Evolutionary conservation across 2,797 vertebrate species (phyloP), one percentile per base, ranked within the genome.

Genomic region (Onychomys arenicola): DNA sequence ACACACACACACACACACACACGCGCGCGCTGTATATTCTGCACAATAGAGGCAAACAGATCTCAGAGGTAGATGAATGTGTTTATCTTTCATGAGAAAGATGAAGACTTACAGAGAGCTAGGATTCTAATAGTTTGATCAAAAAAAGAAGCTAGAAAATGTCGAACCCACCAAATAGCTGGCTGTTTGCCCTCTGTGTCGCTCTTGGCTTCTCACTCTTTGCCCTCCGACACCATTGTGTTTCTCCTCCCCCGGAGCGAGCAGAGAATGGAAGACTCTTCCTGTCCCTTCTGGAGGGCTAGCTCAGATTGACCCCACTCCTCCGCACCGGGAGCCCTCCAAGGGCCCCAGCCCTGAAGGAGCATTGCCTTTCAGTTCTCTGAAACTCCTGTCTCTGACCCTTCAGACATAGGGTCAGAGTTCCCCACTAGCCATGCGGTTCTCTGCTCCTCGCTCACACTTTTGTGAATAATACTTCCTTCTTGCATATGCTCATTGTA

Each of bases 11-110:
- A 12, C 37, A 43, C 37, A 29, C 37, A 3, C 25, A 46, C 7
- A 8, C 14, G 40, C 4, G 34, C 29, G 17, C 1, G 34, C 2
- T n/a, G 63, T 49, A 16, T 37, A 61, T 12, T 25, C 29, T 16
- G n/a, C 5, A 71, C 27, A 27, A 23, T 10, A 37, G 25, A 63
- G 40, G 40, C 71, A 86, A 14, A 16, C 71, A 57, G 29, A n/a
- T 69, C 29, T 95, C 37, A 59, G 43, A 90, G 49, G 32, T 19
- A 85, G 82, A 63, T 81, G 19, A 82, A 61, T 67, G 83, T 37
- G 49, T 80, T 95, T 78, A 21, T 52, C 75, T 76, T 93, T 86
- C 80, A 89, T n/a, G 59, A 71, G 19, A 84, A 88, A 91, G 23
- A 83, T 23, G 5, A 90, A 57, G 32, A 46, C 13, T 75, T n/a